Conservation (phyloP, 2,888 invertebrate species). For the Plutella xylostella region DNA sequence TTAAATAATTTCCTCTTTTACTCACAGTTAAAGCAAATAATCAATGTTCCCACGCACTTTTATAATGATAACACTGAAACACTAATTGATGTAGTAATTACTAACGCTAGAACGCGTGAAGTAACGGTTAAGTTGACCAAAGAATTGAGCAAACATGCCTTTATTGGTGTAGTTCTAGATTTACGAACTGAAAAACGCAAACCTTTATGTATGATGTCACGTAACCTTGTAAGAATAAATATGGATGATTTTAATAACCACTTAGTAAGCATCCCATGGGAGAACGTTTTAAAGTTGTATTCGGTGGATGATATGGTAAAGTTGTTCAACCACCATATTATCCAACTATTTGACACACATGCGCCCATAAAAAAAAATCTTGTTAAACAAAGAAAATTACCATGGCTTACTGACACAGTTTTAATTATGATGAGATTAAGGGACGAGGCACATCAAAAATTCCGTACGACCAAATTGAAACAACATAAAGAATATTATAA, state of each 20-base stretch:
- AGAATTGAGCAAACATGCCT: neutral
- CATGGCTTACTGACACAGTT: neutral
- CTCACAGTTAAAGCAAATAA: constrained; percentile 11
- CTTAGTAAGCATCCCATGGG: neutral
- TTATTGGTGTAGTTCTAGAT: neutral
- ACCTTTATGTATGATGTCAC: neutral
- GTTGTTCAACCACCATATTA: neutral
- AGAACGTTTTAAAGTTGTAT: neutral
- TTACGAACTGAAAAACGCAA: neutral
- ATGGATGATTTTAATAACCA: neutral
- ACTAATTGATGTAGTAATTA: constrained; percentile 15
- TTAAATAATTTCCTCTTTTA: constrained; percentile 9
- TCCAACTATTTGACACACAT: neutral
- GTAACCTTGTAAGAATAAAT: neutral
- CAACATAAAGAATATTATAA: neutral
- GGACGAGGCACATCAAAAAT: neutral
- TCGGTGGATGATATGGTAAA: neutral
- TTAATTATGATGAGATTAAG: neutral
- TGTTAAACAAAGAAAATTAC: neutral
- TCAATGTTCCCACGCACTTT: constrained; percentile 15
- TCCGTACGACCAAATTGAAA: neutral
- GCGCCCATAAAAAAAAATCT: neutral
- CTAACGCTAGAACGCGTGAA: constrained; percentile 6
- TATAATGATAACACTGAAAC: constrained; percentile 8
- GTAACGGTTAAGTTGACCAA: neutral